Evolutionary conservation across 2,797 vertebrate species (phyloP), one percentile per base, ranked within the genome.

Genomic region (Fratercula arctica): DNA sequence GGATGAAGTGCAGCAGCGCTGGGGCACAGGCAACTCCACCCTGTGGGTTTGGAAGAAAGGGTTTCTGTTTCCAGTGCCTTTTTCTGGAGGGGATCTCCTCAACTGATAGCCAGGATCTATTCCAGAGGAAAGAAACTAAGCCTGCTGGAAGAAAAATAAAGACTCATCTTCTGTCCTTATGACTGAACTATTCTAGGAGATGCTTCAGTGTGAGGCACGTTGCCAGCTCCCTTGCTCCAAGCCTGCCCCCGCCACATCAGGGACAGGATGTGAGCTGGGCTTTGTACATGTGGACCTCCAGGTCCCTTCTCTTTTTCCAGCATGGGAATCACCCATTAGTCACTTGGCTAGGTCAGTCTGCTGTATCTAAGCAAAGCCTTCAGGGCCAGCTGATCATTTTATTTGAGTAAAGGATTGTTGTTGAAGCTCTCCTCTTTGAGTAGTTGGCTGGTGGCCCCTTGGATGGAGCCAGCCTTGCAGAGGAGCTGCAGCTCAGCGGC

Each of bases 41-140:
- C 50, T 59, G 77, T 82, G 78, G 67, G 78, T 87, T 75, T 81
- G 59, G 72, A 91, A 96, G 82, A 84, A 83, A 85, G 46, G 53
- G 13, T 56, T 96, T 78, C 41, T 94, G 83, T 95, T 90, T 87
- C 85, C 87, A 93, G 28, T 51, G 57, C 72, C 66, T 92, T 94
- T 93, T 94, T 90, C 85, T 94, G 87, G 87, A 96, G 94, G 90
- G 96, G 45, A 93, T 94, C 86, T 95, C 90, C 90, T 89, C 68
- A 72, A 68, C 61, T 72, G 57, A 92, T 94, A 85, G 92, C 87
- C 89, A 91, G 93, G 39, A 87, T 87, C 89, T 85, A n/a, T 89
- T 95, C 90, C 89, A 95, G 89, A 89, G 76, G 85, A 92, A 88
- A 87, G 90, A 93, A 96, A 63, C 66, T 50, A 64, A 93, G 66